Evolutionary conservation across 2,797 vertebrate species (phyloP), one percentile per base, ranked within the genome.

Genomic region (Lates japonicus): DNA sequence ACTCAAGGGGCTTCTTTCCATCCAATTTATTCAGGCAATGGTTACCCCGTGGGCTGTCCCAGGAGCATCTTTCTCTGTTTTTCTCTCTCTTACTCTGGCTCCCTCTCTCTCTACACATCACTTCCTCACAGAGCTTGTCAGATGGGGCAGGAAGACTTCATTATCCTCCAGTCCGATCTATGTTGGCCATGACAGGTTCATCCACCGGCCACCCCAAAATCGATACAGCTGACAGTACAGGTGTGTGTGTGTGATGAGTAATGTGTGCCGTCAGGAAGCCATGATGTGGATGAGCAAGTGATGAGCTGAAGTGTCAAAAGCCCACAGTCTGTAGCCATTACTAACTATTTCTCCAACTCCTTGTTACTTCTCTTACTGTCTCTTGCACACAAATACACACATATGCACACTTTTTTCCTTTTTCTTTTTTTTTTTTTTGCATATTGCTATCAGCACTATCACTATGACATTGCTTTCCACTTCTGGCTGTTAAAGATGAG

Each of bases 161-260:
- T 96, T 95, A 95, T 95, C 93, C 90, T 90, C 87, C 93, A 83
- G 89, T 92, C 91, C 92, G 88, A 90, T 94, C 93, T 93, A 75
- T 95, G 93, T 95, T 93, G 90, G 92, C 89, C 84, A 80, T 95
- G 94, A 95, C 94, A 93, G 93, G 91, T 95, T 95, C 94, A 95
- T 95, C 94, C 91, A 86, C 88, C 59, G 86, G 90, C 87, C 93
- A 92, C 88, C 76, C 59, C 82, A 71, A 80, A 88, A 95, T 95
- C 94, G 67, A 96, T 96, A 94, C 67, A 74, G 84, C 88, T 93
- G 93, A 93, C 94, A 93, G 90, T 90, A 90, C 84, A 81, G 48
- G 81, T 72, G 42, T 74, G 79, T 63, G 71, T 60, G 75, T 31
- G 80, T 41, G 62, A 68, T 87, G 87, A 90, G 93, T 88, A 92